Evolutionary conservation across 2,113 vertebrate genomes (phyloP).

Genomic region (Cathartes aura): DNA sequence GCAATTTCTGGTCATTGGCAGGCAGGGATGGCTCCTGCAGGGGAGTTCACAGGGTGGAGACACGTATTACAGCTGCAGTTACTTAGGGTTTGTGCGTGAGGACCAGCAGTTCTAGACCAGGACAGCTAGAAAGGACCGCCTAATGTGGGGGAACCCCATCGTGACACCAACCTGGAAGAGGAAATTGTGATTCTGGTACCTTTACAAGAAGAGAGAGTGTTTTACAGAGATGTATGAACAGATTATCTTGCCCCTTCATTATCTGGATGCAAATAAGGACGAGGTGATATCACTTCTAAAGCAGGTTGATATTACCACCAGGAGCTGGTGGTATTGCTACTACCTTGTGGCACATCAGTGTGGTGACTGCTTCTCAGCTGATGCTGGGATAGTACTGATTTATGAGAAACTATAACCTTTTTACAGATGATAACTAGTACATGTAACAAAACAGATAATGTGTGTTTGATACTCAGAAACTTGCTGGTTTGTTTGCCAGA

Average conservation of each 20-base stretch:
- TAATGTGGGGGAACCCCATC: neutral
- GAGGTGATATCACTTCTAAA: neutral
- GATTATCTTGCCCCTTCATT: neutral
- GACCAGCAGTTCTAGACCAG: neutral
- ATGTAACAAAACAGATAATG: neutral
- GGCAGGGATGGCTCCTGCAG: neutral
- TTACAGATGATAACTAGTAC: neutral
- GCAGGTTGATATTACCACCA: neutral
- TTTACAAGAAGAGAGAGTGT: neutral
- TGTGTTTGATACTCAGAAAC: neutral
- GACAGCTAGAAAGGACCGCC: neutral
- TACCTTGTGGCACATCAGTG: neutral
- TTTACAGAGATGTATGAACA: neutral
- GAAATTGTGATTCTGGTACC: too few relatives aligned
- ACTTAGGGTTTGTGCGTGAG: neutral
- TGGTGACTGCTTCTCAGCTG: neutral
- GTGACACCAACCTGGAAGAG: neutral
- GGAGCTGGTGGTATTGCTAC: neutral
- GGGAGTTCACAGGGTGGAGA: neutral
- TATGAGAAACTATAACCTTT: neutral
- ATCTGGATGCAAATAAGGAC: neutral
- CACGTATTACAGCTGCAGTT: too few relatives aligned
- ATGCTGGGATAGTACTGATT: neutral
- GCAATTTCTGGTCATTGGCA: neutral
- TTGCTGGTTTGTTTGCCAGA: neutral